Conservation (phyloP, 1,140 invertebrate species). For the Monomorium pharaonis region DNA sequence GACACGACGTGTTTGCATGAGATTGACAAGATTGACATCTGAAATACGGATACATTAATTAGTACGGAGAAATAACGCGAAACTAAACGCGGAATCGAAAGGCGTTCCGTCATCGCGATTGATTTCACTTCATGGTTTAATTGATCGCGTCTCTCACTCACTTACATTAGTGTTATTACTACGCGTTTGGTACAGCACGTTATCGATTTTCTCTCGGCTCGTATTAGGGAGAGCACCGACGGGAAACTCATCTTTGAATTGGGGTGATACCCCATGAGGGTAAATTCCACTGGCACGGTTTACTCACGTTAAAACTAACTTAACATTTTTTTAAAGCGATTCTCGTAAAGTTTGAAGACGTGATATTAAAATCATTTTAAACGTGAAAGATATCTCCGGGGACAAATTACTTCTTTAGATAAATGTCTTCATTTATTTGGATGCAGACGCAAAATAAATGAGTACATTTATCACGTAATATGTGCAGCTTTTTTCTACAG, state of each 20-base stretch:
- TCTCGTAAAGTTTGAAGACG: neutral
- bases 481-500: neutral
- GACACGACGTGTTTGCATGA: neutral
- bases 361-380: neutral
- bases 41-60: neutral
- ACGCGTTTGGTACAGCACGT: neutral
- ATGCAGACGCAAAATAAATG: neutral
- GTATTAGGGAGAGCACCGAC: neutral
- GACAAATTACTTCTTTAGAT: neutral
- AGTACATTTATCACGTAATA: neutral
- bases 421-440: neutral
- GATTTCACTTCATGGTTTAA: neutral
- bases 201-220: conserved; percentile 36
- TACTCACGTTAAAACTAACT: neutral
- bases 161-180: conserved; percentile 21
- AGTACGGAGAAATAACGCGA: neutral
- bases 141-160: neutral
- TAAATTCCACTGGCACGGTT: neutral
- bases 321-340: neutral
- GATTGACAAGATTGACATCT: neutral
- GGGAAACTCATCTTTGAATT: conserved; percentile 1
- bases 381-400: neutral
- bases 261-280: neutral
- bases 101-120: neutral
- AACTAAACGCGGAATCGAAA: neutral